Evolutionary conservation across 2,113 vertebrate species (phyloP).

Genomic region (Cyprinodon tularosa): DNA sequence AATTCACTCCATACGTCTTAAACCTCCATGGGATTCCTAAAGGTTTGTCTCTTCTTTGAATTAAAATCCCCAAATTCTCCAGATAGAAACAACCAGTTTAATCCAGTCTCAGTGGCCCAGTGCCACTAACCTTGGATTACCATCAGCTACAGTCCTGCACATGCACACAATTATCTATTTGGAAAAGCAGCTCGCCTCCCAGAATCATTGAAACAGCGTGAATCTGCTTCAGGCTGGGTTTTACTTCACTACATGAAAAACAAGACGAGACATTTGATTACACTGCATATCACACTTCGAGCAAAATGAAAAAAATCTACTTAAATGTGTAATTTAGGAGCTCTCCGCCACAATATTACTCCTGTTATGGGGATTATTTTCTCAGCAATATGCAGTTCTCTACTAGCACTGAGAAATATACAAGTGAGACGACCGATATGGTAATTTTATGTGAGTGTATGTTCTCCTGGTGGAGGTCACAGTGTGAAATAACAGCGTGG

Average conservation of each 20-base stretch:
- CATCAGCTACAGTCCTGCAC: background rate
- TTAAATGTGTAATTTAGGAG: constrained; percentile 49
- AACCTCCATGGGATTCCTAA: too few species aligned
- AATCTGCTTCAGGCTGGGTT: constrained; percentile 28
- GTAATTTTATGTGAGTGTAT: background rate
- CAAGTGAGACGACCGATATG: background rate
- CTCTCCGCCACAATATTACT: constrained; percentile 14
- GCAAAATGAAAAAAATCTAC: constrained; percentile 33
- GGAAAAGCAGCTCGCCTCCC: background rate
- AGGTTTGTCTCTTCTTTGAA: too few species aligned
- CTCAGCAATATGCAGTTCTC: background rate
- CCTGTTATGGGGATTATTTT: constrained; percentile 24
- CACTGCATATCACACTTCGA: constrained; percentile 25
- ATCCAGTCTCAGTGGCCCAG: background rate
- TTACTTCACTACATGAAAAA: constrained; percentile 27
- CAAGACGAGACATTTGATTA: constrained; percentile 41
- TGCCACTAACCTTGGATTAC: background rate
- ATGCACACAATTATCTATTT: too few species aligned
- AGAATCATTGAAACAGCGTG: background rate
- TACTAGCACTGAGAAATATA: background rate
- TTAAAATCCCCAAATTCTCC: too few species aligned
- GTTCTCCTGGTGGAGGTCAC: constrained; percentile 16
- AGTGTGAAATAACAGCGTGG: background rate
- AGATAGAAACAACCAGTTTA: background rate
- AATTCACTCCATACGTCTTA: too few species aligned